These are phyloP conservation scores for Hipposideros armiger DNA, from an alignment of 2,113 vertebrate genomes.

Conservation along the genomic window DNA sequence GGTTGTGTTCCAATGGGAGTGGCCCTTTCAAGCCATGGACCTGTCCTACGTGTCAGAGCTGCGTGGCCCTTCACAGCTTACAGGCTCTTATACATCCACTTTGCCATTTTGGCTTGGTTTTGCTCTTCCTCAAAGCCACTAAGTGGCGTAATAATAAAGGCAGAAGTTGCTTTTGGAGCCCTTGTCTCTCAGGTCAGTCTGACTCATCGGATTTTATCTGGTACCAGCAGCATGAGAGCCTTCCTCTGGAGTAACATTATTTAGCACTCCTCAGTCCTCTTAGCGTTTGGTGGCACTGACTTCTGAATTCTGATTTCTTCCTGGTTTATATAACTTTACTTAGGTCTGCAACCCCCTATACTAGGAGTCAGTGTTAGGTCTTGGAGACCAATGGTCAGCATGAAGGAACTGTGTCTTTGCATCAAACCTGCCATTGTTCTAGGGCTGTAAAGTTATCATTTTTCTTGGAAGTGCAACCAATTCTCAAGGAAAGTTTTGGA, in stretches of 20 bases:
- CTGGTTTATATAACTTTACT: not conserved
- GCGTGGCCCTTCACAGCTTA: not conserved
- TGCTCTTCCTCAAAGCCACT: not conserved
- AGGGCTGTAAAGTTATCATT: not conserved
- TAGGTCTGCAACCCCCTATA: not conserved
- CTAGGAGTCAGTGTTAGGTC: not conserved
- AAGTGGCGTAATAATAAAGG: not conserved
- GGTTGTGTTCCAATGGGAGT: not conserved
- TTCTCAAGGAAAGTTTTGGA: not conserved
- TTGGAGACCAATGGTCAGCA: not conserved
- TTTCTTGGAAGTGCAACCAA: not conserved
- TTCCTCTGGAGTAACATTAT: not conserved
- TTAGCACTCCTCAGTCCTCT: not conserved
- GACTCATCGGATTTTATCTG: not conserved
- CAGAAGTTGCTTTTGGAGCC: not conserved
- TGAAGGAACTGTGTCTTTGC: not conserved
- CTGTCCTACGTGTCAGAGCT: not conserved
- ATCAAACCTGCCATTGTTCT: not conserved
- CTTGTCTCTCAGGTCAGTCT: not conserved
- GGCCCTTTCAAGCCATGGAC: not conserved
- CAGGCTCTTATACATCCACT: not conserved
- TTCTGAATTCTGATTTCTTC: constrained; percentile 20
- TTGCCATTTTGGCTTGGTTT: not conserved
- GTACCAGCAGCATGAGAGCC: not conserved
- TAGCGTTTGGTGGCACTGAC: not conserved